phyloP scores from a whole-genome alignment of 2,797 vertebrate species.

The Falco columbarius region DNA sequence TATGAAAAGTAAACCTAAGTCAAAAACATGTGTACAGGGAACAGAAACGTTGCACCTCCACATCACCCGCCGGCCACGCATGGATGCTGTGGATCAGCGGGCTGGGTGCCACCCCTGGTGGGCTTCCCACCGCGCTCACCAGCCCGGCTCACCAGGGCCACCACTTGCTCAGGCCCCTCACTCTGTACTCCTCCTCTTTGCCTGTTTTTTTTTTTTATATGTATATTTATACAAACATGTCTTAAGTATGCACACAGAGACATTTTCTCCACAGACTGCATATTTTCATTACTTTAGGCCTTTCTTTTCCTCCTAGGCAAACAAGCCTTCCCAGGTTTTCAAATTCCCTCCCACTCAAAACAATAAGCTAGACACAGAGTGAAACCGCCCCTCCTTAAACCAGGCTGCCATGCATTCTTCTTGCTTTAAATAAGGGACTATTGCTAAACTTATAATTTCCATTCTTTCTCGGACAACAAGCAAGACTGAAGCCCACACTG shows the following conservation, averaged over 20 bases:
- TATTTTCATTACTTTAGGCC: neutral
- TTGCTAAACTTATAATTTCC: neutral
- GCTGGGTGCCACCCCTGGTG: fast-evolving
- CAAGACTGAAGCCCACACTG: neutral
- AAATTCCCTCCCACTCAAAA: neutral
- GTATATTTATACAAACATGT: neutral
- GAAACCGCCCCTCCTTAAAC: neutral
- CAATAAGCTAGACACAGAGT: neutral
- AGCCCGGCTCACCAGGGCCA: too few relatives aligned
- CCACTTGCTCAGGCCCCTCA: fast-evolving
- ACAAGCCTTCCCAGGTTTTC: neutral
- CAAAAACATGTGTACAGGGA: fast-evolving
- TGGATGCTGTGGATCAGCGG: neutral
- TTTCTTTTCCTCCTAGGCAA: neutral
- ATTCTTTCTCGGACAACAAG: neutral
- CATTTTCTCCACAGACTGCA: neutral
- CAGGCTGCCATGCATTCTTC: neutral
- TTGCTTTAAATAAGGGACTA: neutral
- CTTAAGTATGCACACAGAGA: neutral
- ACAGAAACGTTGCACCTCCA: fast-evolving
- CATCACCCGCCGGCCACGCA: fast-evolving
- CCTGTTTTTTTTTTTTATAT: neutral
- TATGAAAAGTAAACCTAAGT: neutral
- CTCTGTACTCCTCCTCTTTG: neutral
- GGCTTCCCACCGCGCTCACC: neutral